Evolutionary conservation across 1,140 invertebrate species (phyloP), one percentile per base, ranked within the genome.

Genomic region (Polypedilum pembai): DNA sequence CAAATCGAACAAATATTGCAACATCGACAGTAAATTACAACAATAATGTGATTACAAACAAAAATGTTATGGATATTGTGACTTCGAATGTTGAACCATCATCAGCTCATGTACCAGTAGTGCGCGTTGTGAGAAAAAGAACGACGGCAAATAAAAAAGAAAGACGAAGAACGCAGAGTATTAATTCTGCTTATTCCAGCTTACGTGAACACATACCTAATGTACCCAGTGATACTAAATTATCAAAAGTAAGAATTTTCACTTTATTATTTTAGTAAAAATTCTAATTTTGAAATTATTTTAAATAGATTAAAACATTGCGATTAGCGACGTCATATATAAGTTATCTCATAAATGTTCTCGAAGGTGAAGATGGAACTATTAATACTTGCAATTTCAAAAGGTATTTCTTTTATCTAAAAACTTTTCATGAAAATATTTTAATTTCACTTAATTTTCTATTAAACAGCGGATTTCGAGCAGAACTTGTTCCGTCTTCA

Each of bases 131-230:
- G 1, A 92, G 92, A 77, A 83, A 90, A 56, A 80, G 91, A 69
- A 91, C 89, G 74, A 93, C 91, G 1, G 93, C 95, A 40, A 98
- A 98, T 81, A 95, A 95, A 83, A 98, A 98, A 81, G 96, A 98
- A 81, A 83, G 95, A 63, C 81, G 95, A 78, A 83, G 95, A 74
- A 98, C 96, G 0, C 92, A 94, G 82, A 95, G 92, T 77, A 97
- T 98, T 77, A 98, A 98, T 83, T 95, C 91, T 75, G 96, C 95
- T 0, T 98, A 98, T 80, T 90, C 94, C 0, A 91, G 94, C 79
- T 85, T 98, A 0, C 83, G 96, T 3, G 94, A 96, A 75, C 94
- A 94, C 81, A 98, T 98, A 78, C 96, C 96, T 0, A 97, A 98
- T 79, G 95, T 98, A 7, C 95, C 95, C 0, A 89, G 92, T 0